Evolutionary conservation across 2,113 vertebrate genomes (phyloP).

Genomic region (Loxodonta africana): DNA sequence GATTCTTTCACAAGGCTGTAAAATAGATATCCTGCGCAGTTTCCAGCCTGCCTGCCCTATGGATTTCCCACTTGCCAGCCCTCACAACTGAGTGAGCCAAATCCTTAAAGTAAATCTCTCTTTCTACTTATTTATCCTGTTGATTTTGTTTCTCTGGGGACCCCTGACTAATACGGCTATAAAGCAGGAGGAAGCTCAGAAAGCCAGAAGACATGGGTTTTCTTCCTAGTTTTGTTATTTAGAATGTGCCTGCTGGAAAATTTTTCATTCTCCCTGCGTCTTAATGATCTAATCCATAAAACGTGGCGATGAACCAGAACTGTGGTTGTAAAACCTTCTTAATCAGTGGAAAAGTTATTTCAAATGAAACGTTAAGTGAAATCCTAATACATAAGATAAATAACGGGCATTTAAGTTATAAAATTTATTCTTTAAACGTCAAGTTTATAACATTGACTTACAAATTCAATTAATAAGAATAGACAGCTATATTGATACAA

Average conservation of each 20-base stretch:
- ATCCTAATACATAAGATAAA: neutral
- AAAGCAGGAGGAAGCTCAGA: neutral
- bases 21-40: neutral
- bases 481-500: neutral
- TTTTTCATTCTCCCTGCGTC: neutral
- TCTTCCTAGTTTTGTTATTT: neutral
- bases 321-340: neutral
- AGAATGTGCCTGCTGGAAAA: neutral
- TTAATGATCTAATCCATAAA: neutral
- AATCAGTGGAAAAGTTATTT: neutral
- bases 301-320: neutral
- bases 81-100: neutral
- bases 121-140: neutral
- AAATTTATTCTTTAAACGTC: constrained; percentile 35
- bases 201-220: neutral
- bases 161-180: neutral
- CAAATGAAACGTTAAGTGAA: constrained; percentile 19
- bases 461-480: neutral
- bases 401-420: neutral
- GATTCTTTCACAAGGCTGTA: neutral
- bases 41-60: neutral
- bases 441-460: constrained; percentile 40
- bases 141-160: neutral
- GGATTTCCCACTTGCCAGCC: neutral
- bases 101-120: neutral